phyloP scores from a whole-genome alignment of 2,113 vertebrate genomes.

The Oostethus manadensis region DNA sequence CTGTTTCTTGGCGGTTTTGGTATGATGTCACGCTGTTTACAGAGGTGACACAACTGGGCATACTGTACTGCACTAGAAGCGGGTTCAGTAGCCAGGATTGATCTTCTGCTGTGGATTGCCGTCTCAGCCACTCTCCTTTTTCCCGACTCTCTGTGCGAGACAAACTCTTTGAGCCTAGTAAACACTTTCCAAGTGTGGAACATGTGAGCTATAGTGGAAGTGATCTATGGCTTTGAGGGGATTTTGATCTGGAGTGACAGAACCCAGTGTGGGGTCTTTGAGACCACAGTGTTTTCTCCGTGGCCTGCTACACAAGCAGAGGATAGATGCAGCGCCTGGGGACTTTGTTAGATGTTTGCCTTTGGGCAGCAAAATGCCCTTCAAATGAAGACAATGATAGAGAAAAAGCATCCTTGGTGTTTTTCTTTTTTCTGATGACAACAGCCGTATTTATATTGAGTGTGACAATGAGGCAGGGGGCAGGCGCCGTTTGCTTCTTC shows the following conservation, averaged over 20 bases:
- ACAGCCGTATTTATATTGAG: slow-evolving; percentile 49
- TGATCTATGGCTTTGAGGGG: slow-evolving; percentile 67
- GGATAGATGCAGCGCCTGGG: slow-evolving; percentile 37
- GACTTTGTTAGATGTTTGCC: slow-evolving; percentile 57
- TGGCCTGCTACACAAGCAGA: slow-evolving; percentile 47
- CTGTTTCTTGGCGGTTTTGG: too few species aligned
- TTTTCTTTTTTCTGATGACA: slow-evolving; percentile 59
- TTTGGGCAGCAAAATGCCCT: slow-evolving; percentile 69
- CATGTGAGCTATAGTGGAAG: slow-evolving; percentile 67
- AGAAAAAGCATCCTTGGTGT: slow-evolving; percentile 55
- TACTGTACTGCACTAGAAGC: too few species aligned
- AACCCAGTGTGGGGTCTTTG: slow-evolving; percentile 68
- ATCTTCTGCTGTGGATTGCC: slow-evolving; percentile 1
- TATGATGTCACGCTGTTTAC: too few species aligned
- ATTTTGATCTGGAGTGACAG: slow-evolving; percentile 71
- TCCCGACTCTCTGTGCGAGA: slow-evolving; percentile 25
- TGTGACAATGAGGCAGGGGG: slow-evolving; percentile 43
- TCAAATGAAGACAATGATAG: slow-evolving; percentile 68
- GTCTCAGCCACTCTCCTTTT: not conserved
- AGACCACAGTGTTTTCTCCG: slow-evolving; percentile 43
- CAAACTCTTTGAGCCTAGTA: slow-evolving; percentile 58
- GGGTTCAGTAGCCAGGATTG: not conserved
- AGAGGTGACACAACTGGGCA: too few species aligned
- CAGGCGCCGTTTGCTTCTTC: slow-evolving; percentile 36
- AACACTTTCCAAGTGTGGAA: slow-evolving; percentile 65